These are phyloP conservation scores for Noctua comes DNA, from an alignment of 2,888 invertebrate species.

Conservation along the genomic window DNA sequence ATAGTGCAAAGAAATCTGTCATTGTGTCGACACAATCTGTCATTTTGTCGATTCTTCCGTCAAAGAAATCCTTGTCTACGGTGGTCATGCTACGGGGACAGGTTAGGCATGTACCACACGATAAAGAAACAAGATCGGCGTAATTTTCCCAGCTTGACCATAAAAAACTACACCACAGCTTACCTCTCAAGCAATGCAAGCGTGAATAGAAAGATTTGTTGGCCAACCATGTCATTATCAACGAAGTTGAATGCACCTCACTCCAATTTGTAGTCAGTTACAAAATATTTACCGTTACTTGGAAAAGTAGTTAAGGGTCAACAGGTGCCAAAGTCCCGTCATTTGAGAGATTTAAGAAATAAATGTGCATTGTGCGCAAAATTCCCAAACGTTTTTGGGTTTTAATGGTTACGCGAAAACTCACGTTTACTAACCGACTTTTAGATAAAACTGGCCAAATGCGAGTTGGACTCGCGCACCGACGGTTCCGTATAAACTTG, in stretches of 20 bases:
- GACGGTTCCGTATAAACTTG: too few relatives aligned
- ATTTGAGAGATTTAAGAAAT: background rate
- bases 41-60: too few relatives aligned
- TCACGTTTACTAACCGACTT: too few relatives aligned
- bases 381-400: background rate
- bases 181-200: background rate
- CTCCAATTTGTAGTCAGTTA: constrained; percentile 10
- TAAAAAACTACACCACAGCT: background rate
- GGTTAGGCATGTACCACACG: too few relatives aligned
- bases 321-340: background rate
- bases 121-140: too few relatives aligned
- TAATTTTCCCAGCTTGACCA: background rate
- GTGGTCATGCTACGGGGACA: too few relatives aligned
- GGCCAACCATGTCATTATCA: constrained; percentile 6
- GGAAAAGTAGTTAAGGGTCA: background rate
- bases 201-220: background rate
- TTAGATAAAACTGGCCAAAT: too few relatives aligned
- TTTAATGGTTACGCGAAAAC: background rate
- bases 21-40: too few relatives aligned
- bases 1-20: too few relatives aligned
- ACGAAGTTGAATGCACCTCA: constrained; percentile 30
- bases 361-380: constrained; percentile 1
- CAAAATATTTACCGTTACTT: constrained; percentile 6
- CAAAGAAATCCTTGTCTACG: too few relatives aligned
- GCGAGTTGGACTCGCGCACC: too few relatives aligned